phyloP scores from a whole-genome alignment of 53 echinoderm and acorn worm species.

The Paelopatides confundens region DNA sequence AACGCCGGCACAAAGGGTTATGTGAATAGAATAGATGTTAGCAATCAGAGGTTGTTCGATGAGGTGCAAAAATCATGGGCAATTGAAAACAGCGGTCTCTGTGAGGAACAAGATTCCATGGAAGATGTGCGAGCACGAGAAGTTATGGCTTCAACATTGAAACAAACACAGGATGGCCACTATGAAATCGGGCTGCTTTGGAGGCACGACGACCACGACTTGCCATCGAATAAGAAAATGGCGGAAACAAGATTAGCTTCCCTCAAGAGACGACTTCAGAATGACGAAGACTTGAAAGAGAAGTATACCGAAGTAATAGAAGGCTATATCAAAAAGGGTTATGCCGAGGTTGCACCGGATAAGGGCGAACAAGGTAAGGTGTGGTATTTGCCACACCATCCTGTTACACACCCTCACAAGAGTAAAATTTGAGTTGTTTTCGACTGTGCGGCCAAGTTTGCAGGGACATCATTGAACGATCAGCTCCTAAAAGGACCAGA shows the following conservation, averaged over 20 bases:
- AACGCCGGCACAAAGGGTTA: constrained; percentile 7
- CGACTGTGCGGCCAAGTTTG: constrained; percentile 67
- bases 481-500: constrained; percentile 62
- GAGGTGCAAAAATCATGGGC: constrained; percentile 68
- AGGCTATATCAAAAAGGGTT: constrained; percentile 6
- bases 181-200: constrained; percentile 67
- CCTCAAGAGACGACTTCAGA: constrained; percentile 43
- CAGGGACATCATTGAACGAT: constrained; percentile 64
- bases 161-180: constrained; percentile 51
- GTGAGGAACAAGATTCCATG: constrained; percentile 43
- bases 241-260: constrained; percentile 40
- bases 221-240: constrained; percentile 53
- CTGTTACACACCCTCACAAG: constrained; percentile 39
- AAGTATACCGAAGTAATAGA: background rate
- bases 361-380: background rate
- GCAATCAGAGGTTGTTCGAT: constrained; percentile 58
- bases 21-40: constrained; percentile 56
- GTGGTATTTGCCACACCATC: constrained; percentile 75
- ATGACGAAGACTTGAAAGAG: constrained; percentile 4
- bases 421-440: constrained; percentile 63
- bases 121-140: constrained; percentile 48
- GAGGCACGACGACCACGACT: constrained; percentile 37
- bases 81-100: constrained; percentile 58
- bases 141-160: constrained; percentile 54
- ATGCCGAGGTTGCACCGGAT: constrained; percentile 35